Evolutionary conservation across 2,113 vertebrate species (phyloP).

Genomic region (Hemichromis elongatus): DNA sequence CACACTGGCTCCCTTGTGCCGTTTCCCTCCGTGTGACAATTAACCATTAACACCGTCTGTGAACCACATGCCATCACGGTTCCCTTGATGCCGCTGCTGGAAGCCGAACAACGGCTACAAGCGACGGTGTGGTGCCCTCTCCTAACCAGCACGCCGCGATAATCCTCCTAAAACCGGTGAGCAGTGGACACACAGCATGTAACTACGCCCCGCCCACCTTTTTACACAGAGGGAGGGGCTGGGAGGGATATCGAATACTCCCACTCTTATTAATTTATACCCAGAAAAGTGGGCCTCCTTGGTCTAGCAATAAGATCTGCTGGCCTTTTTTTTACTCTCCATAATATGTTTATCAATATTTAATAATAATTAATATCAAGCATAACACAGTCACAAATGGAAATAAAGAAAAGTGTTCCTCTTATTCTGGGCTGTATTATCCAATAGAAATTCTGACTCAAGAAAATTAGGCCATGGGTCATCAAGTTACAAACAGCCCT

Average conservation of each 20-base stretch:
- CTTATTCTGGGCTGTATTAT: background rate
- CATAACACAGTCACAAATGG: background rate
- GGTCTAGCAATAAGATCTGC: background rate
- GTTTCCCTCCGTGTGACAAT: background rate
- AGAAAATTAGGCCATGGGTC: background rate
- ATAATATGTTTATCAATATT: background rate
- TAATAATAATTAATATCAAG: background rate
- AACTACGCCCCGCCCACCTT: constrained; percentile 42
- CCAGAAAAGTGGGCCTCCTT: background rate
- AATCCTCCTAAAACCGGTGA: background rate
- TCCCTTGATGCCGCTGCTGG: background rate
- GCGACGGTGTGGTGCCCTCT: background rate
- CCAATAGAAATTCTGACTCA: background rate
- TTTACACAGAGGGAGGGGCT: constrained; percentile 25
- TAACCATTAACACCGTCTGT: background rate
- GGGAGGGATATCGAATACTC: constrained; percentile 27
- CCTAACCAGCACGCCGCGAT: background rate
- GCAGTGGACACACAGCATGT: background rate
- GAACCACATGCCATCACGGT: constrained; percentile 2
- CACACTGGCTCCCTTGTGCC: background rate
- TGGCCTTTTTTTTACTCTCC: background rate
- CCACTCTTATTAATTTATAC: background rate
- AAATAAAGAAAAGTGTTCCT: background rate
- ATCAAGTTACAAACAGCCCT: background rate
- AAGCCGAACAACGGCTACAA: background rate